A percentile compares a stretch with the other conserved stretches of the same genome.
These are phyloP conservation scores for Schizotus pectinicornis DNA, from an alignment of 2,888 invertebrate species.

Conservation along the genomic window DNA sequence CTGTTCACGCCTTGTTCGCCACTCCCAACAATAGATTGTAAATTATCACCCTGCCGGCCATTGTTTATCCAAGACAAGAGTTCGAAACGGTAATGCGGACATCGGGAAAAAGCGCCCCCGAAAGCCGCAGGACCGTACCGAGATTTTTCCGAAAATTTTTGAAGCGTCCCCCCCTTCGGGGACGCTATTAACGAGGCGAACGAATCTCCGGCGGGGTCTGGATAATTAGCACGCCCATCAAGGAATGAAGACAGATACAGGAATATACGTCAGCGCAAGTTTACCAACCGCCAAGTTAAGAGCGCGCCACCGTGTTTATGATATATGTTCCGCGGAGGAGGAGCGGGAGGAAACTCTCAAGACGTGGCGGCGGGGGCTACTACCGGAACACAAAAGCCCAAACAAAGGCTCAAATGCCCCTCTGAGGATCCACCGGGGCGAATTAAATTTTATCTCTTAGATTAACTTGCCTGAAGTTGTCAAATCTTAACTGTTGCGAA, in stretches of 20 bases:
- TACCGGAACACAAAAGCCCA: constrained; percentile 29
- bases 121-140: background rate
- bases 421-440: constrained; percentile 40
- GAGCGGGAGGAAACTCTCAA: constrained; percentile 20
- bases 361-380: constrained; percentile 23
- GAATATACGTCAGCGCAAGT: constrained; percentile 24
- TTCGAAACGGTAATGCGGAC: background rate
- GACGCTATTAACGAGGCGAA: too few species aligned
- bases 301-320: constrained; percentile 24
- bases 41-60: constrained; percentile 49
- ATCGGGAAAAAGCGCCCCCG: too few species aligned
- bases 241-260: constrained; percentile 22
- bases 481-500: constrained; percentile 44
- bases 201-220: background rate
- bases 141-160: too few species aligned
- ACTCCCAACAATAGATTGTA: constrained; percentile 53
- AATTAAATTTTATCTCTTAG: constrained; percentile 49
- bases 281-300: constrained; percentile 25
- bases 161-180: too few species aligned
- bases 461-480: constrained; percentile 47
- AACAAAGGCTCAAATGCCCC: constrained; percentile 39
- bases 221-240: constrained; percentile 23
- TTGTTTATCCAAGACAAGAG: constrained; percentile 35
- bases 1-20: constrained; percentile 50
- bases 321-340: constrained; percentile 16